Evolutionary conservation across 2,113 vertebrate species (phyloP).

Genomic region (Cacatua alba): DNA sequence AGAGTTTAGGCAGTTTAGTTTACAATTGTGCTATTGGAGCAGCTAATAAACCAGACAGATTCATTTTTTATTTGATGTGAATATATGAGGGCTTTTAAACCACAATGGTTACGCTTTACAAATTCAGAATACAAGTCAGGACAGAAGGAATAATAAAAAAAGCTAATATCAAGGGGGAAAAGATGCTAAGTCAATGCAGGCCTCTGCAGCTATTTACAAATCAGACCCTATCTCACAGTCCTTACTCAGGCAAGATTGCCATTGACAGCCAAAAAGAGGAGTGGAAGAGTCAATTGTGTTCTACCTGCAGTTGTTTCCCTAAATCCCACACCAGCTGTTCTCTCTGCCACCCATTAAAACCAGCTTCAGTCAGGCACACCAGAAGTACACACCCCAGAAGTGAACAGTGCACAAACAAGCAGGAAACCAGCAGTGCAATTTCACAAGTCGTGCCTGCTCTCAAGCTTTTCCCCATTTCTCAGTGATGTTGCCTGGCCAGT

Average conservation of each 20-base stretch:
- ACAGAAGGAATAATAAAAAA: not conserved
- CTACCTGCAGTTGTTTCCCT: not conserved
- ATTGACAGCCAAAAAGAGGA: not conserved
- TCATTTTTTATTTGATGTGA: not conserved
- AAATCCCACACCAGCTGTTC: not conserved
- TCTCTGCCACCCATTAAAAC: not conserved
- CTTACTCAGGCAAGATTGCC: not conserved
- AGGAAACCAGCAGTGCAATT: not conserved
- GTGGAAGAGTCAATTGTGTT: not conserved
- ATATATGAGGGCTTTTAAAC: not conserved
- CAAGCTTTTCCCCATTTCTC: not conserved
- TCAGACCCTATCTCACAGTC: not conserved
- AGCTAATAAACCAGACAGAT: not conserved
- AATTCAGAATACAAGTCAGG: not conserved
- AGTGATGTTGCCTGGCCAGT: not conserved
- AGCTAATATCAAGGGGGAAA: not conserved
- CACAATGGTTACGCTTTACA: not conserved
- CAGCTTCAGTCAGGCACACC: not conserved
- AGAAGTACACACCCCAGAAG: not conserved
- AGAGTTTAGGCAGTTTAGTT: not conserved
- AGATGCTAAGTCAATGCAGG: not conserved
- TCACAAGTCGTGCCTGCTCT: not conserved
- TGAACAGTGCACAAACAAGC: not conserved
- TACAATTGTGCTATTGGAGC: not conserved
- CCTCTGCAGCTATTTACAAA: not conserved